Evolutionary conservation across 35 echinoderm and acorn worm genomes (phyloP), one percentile per base, ranked within the genome.

Genomic region (Ptychodera flava): DNA sequence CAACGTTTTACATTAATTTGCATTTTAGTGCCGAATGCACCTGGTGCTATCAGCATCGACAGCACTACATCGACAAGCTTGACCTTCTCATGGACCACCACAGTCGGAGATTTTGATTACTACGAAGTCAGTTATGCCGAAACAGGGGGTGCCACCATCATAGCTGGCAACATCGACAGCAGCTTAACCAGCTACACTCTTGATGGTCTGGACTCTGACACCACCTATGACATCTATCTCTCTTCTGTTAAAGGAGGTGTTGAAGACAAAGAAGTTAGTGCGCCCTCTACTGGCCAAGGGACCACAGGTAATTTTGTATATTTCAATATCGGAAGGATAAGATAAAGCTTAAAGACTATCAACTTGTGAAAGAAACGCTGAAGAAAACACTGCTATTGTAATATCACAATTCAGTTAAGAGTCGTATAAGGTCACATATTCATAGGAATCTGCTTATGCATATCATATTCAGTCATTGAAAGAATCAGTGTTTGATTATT

Each of bases 21-120:
- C 77, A 16, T 28, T 86, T 22, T 78, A 92, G 91, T 29, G 30
- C 91, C 91, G n/a, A 88, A 92, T 37, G 32, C 77, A 0, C 91
- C 91, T 84, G 82, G 86, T 27, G 30, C 34, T n/a, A 84, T 88
- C 34, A 35, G 64, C 16, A 64, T 85, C 10, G 38, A 77, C 2
- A 33, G 33, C 35, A 89, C 86, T 2, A 88, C 86, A 30, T 87
- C 88, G 77, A 92, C 87, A 28, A n/a, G 33, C 12, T 88, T 92
- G 35, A 27, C 81, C 29, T 84, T 92, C 52, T 33, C 64, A 78
- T 92, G 91, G 91, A 78, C 78, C 15, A 35, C 86, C 1, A 87
- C 91, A 0, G 34, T 31, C 1, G 91, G 91, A 0, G 80, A 85
- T 83, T 92, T 92, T 89, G 87, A 92, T 77, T 30, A 35, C 27